Percentiles rank a stretch among this genome's conserved stretches.
Conservation (phyloP, 1,140 invertebrate genomes). For the Leptinotarsa defecta region DNA sequence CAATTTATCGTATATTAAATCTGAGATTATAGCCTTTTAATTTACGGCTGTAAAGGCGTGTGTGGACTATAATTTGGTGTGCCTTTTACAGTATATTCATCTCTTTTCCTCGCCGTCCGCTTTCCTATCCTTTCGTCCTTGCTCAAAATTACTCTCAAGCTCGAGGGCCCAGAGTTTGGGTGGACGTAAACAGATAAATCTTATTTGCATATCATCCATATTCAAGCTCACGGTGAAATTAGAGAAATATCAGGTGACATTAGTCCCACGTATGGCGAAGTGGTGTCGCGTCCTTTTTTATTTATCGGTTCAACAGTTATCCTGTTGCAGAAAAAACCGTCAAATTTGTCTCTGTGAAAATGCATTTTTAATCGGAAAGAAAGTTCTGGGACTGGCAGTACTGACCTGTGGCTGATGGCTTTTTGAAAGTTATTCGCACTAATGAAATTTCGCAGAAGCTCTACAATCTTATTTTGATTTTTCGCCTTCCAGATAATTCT, state of each 20-base stretch:
- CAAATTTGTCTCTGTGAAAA: too few relatives aligned
- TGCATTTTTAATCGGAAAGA: too few relatives aligned
- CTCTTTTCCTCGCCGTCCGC: neutral
- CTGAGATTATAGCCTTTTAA: slow-evolving; percentile 4
- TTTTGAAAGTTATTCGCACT: too few relatives aligned
- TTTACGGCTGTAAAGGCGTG: neutral
- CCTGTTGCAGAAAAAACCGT: too few relatives aligned
- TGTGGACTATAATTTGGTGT: slow-evolving; percentile 1
- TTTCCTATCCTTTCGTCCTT: neutral
- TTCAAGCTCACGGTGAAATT: neutral
- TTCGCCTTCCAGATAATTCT: too few relatives aligned
- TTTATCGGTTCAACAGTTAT: too few relatives aligned
- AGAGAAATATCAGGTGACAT: neutral
- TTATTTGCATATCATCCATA: neutral
- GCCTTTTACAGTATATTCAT: neutral
- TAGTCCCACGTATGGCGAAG: neutral
- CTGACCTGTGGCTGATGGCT: too few relatives aligned
- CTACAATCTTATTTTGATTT: too few relatives aligned
- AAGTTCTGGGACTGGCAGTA: too few relatives aligned
- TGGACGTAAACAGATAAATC: neutral
- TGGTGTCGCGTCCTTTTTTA: too few relatives aligned
- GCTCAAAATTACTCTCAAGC: neutral
- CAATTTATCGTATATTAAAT: slow-evolving; percentile 8
- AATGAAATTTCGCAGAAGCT: too few relatives aligned
- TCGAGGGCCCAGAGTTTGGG: neutral